phyloP scores from a whole-genome alignment of 2,113 vertebrate species.

The Mormyrus lacerda region DNA sequence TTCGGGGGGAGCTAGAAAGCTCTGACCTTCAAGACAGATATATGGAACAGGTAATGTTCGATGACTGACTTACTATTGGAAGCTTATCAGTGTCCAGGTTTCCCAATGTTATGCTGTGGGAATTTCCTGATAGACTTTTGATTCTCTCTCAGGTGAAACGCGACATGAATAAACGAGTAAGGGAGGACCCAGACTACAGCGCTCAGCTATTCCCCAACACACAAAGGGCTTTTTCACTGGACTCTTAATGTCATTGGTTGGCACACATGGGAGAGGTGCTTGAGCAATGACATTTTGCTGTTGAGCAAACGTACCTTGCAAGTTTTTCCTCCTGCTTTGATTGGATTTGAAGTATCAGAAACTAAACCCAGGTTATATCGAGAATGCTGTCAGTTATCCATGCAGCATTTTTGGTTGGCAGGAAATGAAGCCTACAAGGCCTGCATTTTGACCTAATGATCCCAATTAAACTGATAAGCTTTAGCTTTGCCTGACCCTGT shows the following conservation, averaged over 20 bases:
- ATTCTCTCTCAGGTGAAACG: constrained; percentile 63
- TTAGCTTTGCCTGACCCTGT: background rate
- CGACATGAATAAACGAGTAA: constrained; percentile 76
- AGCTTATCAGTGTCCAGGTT: background rate
- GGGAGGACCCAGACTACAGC: constrained; percentile 73
- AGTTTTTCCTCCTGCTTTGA: background rate
- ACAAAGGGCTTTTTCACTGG: constrained; percentile 70
- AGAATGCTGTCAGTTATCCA: background rate
- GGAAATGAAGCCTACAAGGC: background rate
- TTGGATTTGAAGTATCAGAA: background rate
- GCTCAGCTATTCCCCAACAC: constrained; percentile 76
- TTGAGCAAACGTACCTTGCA: background rate
- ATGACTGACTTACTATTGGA: background rate
- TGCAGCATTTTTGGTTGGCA: background rate
- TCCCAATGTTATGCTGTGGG: background rate
- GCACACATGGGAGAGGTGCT: background rate
- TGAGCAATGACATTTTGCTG: background rate
- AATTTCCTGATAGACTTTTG: background rate
- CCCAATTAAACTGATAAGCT: background rate
- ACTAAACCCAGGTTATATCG: background rate
- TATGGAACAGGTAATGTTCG: constrained; percentile 68
- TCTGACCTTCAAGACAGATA: constrained; percentile 74
- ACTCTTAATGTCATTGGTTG: constrained; percentile 53
- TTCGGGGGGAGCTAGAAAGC: constrained; percentile 71
- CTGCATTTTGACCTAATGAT: background rate